Base-by-base conservation (phyloP, 2,113 vertebrate genomes). In the Illadopsis cleaveri region DNA sequence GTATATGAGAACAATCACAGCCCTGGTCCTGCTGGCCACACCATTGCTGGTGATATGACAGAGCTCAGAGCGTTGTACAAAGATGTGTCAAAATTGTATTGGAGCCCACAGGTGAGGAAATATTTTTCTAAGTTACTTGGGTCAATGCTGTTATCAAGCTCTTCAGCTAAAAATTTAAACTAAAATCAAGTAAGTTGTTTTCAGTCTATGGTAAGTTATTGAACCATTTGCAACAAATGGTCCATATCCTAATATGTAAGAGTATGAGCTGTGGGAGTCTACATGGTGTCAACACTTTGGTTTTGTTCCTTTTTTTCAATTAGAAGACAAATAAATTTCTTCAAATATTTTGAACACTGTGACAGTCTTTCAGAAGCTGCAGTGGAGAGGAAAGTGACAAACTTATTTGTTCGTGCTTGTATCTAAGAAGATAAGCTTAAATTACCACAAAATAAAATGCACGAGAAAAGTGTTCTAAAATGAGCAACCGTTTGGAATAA, bases 1-100 rank as follows among this genome's bases (percentile, higher is more conserved):
- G 21, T 4, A 5, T 28, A 66, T 12, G 10, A 47, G 2, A 2
- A 12, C 5, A 8, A 14, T 30, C 1, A 0, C 37, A 61, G 56
- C 70, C 21, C 25, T 40, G 14, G 1, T 72, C 40, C 33, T 35
- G 44, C 70, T 61, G 35, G 31, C 51, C 51, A 38, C 35, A 7
- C 12, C 2, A 0, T 12, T 38, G 12, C n/a, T 66, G 35, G 15
- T 19, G 15, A 35, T 11, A 12, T 14, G 18, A 37, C 9, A 61
- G 15, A 68, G 21, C 8, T 80, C 72, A 33, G 17, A 27, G 15
- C 28, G 22, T 35, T 61, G 10, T 24, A 21, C 15, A 31, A 23
- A 33, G 11, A 51, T n/a, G 15, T 23, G 17, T 16, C n/a, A 57
- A 56, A 89, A 56, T 53, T 2, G 10, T 33, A 47, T 15, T 42